Evolutionary conservation across 2,888 invertebrate species (phyloP), one percentile per base, ranked within the genome.

Genomic region (Drosophila vallismaia): DNA sequence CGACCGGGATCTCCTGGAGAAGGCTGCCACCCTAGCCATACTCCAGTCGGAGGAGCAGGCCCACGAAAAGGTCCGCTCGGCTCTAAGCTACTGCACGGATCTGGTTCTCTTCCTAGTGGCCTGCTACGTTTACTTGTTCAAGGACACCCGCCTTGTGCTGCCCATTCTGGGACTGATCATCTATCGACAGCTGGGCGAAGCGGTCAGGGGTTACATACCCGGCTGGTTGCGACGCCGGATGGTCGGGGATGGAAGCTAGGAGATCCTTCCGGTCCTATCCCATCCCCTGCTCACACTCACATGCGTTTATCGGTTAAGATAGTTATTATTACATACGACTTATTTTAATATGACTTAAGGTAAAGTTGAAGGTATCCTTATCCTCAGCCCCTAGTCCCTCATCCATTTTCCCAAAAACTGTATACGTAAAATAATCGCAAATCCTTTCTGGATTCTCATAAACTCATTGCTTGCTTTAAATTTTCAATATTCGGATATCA

Each of bases 91-190:
- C 88, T 92, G 94, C 26, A 95, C 95, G 0, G 96, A 97, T 90
- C 90, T 96, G 64, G 94, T 95, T 44, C 93, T 97, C 83, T 93
- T 97, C 67, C 76, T 94, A 38, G 94, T 96, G 10, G 96, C 97
- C 26, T 94, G 95, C 90, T 97, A 96, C 94, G 93, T 96, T 36
- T 97, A 96, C 91, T 91, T 96, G 59, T 96, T 96, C 88, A 95
- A 95, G 86, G 95, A 95, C 88, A 96, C 96, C 88, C 93, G 95
- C 74, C 93, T 96, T 50, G 96, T 96, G n/a, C 93, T 97, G 77
- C 97, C 97, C 33, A 94, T 96, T 78, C 93, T 97, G 68, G 93
- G 94, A 42, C 92, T 97, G 2, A 94, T 96, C 90, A 94, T 96
- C 50, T 97, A 96, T 90, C 93, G 96, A 63, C 95, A 96, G 89